Percentiles rank a stretch among this genome's conserved stretches.
These are phyloP conservation scores for Drosophila azteca DNA, from an alignment of 1,140 invertebrate genomes.

Conservation along the genomic window DNA sequence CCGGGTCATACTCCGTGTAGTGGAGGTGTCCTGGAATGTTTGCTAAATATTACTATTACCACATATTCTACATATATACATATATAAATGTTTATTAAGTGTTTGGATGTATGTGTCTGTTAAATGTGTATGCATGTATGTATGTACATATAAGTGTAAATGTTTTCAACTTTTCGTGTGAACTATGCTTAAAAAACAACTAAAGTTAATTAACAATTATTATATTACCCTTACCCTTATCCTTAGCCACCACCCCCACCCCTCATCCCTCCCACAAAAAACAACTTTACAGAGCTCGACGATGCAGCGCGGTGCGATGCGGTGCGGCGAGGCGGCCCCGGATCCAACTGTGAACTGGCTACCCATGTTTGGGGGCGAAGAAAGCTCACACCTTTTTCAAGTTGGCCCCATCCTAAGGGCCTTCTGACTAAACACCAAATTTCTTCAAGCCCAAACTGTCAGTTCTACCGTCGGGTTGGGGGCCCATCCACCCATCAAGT, in stretches of 20 bases:
- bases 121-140: slow-evolving; percentile 61
- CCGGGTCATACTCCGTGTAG: slow-evolving; percentile 28
- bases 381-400: slow-evolving; percentile 78
- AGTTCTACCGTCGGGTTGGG: slow-evolving; percentile 50
- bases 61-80: slow-evolving; percentile 63
- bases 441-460: slow-evolving; percentile 56
- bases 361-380: slow-evolving; percentile 44
- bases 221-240: slow-evolving; percentile 34
- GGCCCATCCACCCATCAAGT: not conserved
- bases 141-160: slow-evolving; percentile 79
- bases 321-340: not conserved
- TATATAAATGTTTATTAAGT: slow-evolving; percentile 80
- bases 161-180: slow-evolving; percentile 73
- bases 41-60: slow-evolving; percentile 78
- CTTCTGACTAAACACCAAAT: slow-evolving; percentile 78
- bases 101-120: slow-evolving; percentile 74
- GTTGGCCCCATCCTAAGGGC: slow-evolving; percentile 38
- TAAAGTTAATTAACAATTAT: slow-evolving; percentile 77
- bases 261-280: slow-evolving; percentile 22
- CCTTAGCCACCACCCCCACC: not conserved
- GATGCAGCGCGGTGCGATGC: too few species aligned
- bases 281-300: slow-evolving; percentile 31
- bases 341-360: slow-evolving; percentile 49
- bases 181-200: slow-evolving; percentile 71
- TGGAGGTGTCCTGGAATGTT: slow-evolving; percentile 37